Base-by-base conservation (phyloP, 2,113 vertebrate species). In the Drymodes brunneopygia region DNA sequence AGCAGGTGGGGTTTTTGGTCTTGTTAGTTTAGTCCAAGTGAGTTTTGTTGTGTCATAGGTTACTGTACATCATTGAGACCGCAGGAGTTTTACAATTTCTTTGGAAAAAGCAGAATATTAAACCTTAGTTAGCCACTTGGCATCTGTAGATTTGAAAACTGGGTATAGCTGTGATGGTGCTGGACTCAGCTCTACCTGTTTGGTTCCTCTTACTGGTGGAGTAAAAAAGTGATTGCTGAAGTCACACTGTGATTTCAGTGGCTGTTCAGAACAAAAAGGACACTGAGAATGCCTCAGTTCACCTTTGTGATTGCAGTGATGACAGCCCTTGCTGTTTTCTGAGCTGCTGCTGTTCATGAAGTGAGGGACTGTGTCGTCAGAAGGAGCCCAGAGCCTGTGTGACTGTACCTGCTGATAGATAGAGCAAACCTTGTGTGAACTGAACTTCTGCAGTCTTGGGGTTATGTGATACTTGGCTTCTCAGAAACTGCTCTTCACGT, bases 241-340 rank as follows among this genome's bases (percentile, higher is more conserved):
- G 29, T 58, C 53, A 7, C 1, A 0, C 51, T 47, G 7, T 0
- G 0, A 35, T 72, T 69, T 74, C 51, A 69, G 86, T 60, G 56
- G 20, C 65, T 67, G 44, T 48, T 85, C 0, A 4, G 50, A 81
- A 36, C 28, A 35, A 50, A 36, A 67, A 86, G 51, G 31, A 35
- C 28, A 1, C 58, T 20, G 36, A 62, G 29, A 56, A 27, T 75
- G 36, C 31, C 9, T 42, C 12, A 28, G 47, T 8, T 93, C 31
- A 6, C 27, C 60, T 47, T 14, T 38, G 12, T 61, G n/a, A 6
- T 12, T 57, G 48, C n/a, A 45, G 9, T 15, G 35, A 7, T 48
- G 57, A 11, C 44, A 85, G 42, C 35, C 18, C 22, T 40, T 53
- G 53, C 25, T 42, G 0, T 81, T 65, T 60, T 35, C 33, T 78